Percentiles rank a stretch among this genome's conserved stretches.
Evolutionary conservation across 2,888 invertebrate species (phyloP).

Genomic region (Clivina fossor): DNA sequence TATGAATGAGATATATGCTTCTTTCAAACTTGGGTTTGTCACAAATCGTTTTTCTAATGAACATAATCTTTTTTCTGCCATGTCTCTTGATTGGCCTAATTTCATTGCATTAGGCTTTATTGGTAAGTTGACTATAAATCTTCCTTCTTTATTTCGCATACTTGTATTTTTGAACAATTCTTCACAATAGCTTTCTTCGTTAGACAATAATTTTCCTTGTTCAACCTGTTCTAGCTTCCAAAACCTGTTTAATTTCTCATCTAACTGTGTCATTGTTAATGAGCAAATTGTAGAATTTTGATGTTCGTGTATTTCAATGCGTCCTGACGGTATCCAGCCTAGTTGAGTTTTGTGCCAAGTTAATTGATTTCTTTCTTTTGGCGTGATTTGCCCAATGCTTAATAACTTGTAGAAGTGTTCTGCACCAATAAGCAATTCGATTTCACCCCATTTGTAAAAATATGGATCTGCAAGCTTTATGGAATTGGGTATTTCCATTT

Average conservation of each 20-base stretch:
- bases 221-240: slow-evolving; percentile 16
- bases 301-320: neutral
- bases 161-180: slow-evolving; percentile 9
- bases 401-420: slow-evolving; percentile 36
- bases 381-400: slow-evolving; percentile 23
- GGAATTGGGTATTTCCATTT: too few species aligned
- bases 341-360: slow-evolving; percentile 34
- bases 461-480: too few species aligned
- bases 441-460: too few species aligned
- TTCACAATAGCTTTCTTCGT: slow-evolving; percentile 23
- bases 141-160: neutral
- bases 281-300: too few species aligned
- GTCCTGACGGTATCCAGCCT: slow-evolving; percentile 36
- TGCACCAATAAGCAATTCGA: slow-evolving; percentile 37
- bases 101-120: slow-evolving; percentile 5
- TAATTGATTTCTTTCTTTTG: slow-evolving; percentile 2
- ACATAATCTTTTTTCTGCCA: slow-evolving; percentile 22
- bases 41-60: neutral
- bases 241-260: slow-evolving; percentile 9
- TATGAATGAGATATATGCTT: neutral
- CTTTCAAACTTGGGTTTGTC: neutral
- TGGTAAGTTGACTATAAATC: slow-evolving; percentile 26
- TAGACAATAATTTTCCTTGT: neutral
- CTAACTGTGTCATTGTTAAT: neutral
- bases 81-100: slow-evolving; percentile 18